A percentile compares a stretch with the other conserved stretches of the same genome.
Evolutionary conservation across 2,888 invertebrate species (phyloP).

Genomic region (Sepioteuthis lessoniana): DNA sequence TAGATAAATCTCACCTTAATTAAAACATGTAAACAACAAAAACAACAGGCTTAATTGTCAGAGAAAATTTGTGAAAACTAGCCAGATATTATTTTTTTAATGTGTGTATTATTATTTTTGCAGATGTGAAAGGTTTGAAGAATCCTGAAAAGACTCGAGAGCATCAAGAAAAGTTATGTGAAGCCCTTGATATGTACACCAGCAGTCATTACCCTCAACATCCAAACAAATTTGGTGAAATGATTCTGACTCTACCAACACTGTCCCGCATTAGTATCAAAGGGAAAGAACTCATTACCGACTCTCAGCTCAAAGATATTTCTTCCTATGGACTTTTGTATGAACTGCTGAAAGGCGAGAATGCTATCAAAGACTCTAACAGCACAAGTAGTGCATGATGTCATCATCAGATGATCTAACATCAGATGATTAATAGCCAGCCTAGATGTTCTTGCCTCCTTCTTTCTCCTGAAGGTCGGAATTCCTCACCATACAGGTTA

Average conservation of each 20-base stretch:
- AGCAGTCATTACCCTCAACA: slow-evolving; percentile 91
- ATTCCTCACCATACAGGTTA: neutral
- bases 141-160: slow-evolving; percentile 95
- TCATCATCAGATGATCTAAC: neutral
- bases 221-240: slow-evolving; percentile 95
- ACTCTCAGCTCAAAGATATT: slow-evolving; percentile 90
- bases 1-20: too few species aligned
- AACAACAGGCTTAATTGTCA: too few species aligned
- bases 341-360: slow-evolving; percentile 84
- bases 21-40: too few species aligned
- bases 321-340: slow-evolving; percentile 94
- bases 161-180: slow-evolving; percentile 93
- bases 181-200: slow-evolving; percentile 93
- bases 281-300: slow-evolving; percentile 82
- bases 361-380: slow-evolving; percentile 56
- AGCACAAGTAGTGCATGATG: neutral
- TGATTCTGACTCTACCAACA: slow-evolving; percentile 93
- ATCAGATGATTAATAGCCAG: neutral
- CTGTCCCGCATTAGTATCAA: slow-evolving; percentile 95
- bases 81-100: too few species aligned
- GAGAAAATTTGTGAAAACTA: too few species aligned
- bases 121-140: slow-evolving; percentile 92
- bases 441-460: neutral
- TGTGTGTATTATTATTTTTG: slow-evolving; percentile 36
- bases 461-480: neutral